Evolutionary conservation across 2,113 vertebrate genomes (phyloP).

Genomic region (Leuciscus idus): DNA sequence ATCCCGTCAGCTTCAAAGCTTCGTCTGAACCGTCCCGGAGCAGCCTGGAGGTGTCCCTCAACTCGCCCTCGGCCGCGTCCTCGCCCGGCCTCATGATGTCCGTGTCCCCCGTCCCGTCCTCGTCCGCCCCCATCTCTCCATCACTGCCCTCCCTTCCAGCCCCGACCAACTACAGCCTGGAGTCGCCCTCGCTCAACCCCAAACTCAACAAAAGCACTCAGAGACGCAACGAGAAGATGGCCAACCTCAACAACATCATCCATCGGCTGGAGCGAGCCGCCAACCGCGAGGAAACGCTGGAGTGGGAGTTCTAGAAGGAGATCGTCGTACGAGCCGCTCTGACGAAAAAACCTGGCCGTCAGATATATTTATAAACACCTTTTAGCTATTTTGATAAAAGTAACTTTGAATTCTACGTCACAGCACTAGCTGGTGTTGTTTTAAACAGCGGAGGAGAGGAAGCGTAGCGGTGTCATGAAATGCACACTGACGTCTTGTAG

Average conservation of each 20-base stretch:
- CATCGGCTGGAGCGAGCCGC: slow-evolving; percentile 94
- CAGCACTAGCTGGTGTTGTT: slow-evolving; percentile 93
- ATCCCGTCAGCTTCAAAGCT: slow-evolving; percentile 89
- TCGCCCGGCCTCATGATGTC: slow-evolving; percentile 90
- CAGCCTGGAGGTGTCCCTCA: slow-evolving; percentile 90
- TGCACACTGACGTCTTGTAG: slow-evolving; percentile 93
- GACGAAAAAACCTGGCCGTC: slow-evolving; percentile 53
- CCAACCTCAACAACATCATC: slow-evolving; percentile 99
- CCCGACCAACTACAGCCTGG: slow-evolving; percentile 51
- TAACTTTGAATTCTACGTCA: slow-evolving; percentile 94
- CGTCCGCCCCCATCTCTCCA: slow-evolving; percentile 89
- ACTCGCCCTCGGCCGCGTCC: slow-evolving; percentile 89
- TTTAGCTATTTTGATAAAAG: slow-evolving; percentile 97
- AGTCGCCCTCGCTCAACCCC: slow-evolving; percentile 72
- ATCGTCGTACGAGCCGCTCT: too few species aligned
- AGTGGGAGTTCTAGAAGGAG: slow-evolving; percentile 92
- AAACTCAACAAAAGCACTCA: slow-evolving; percentile 89
- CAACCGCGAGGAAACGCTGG: slow-evolving; percentile 91
- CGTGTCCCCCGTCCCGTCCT: slow-evolving; percentile 87
- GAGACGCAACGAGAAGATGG: slow-evolving; percentile 97
- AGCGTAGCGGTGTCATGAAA: slow-evolving; percentile 90
- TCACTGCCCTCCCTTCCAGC: slow-evolving; percentile 74
- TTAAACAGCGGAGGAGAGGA: slow-evolving; percentile 77
- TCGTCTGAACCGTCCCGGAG: slow-evolving; percentile 85
- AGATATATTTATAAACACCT: slow-evolving; percentile 95